Conservation (phyloP, 1,140 invertebrate genomes). For the Hermetia illucens region DNA sequence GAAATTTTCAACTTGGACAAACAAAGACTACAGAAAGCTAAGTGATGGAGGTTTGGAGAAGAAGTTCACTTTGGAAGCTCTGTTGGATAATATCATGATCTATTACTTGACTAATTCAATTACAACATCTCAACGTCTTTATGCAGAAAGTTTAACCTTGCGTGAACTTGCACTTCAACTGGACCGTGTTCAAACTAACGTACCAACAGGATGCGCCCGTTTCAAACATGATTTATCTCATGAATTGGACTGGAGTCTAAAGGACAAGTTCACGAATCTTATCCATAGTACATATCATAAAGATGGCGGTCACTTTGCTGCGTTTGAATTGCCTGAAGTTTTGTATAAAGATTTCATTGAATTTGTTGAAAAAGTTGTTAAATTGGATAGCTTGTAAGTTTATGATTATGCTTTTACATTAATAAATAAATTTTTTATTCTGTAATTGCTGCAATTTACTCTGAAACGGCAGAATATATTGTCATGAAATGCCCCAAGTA, state of each 20-base stretch:
- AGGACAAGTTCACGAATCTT: slow-evolving; percentile 44
- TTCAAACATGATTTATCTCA: slow-evolving; percentile 49
- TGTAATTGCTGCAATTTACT: too few species aligned
- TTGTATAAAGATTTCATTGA: slow-evolving; percentile 47
- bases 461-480: too few species aligned
- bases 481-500: too few species aligned
- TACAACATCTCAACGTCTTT: slow-evolving; percentile 60
- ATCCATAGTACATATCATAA: slow-evolving; percentile 42
- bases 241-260: slow-evolving; percentile 39
- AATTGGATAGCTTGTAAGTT: too few species aligned
- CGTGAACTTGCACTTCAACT: slow-evolving; percentile 28
- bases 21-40: slow-evolving; percentile 36
- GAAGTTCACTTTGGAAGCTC: slow-evolving; percentile 50
- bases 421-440: too few species aligned
- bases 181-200: slow-evolving; percentile 40
- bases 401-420: too few species aligned
- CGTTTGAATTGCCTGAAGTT: slow-evolving; percentile 58
- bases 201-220: slow-evolving; percentile 47
- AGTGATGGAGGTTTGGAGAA: slow-evolving; percentile 58
- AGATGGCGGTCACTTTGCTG: slow-evolving; percentile 74
- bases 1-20: slow-evolving; percentile 69
- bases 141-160: slow-evolving; percentile 45
- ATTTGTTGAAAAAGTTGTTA: slow-evolving; percentile 15
- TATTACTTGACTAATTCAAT: slow-evolving; percentile 71
- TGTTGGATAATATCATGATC: slow-evolving; percentile 79